Conservation (phyloP, 35 echinoderm and acorn worm genomes). For the Anneissia japonica region DNA sequence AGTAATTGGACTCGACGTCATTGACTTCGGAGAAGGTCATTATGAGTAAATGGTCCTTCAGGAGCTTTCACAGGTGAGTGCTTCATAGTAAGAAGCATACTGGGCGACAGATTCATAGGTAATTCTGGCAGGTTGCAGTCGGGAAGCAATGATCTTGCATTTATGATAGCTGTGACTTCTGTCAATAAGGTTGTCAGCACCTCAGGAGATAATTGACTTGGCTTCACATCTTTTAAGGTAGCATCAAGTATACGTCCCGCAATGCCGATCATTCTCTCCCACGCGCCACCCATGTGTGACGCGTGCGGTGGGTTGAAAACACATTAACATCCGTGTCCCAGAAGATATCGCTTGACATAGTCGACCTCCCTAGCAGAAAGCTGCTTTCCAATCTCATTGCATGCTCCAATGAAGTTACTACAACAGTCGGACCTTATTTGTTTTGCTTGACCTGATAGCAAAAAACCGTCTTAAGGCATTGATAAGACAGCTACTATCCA, state of each 20-base stretch:
- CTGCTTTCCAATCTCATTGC: slow-evolving; percentile 37
- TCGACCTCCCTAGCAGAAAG: slow-evolving; percentile 16
- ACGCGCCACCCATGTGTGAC: slow-evolving; percentile 43
- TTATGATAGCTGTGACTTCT: slow-evolving; percentile 40
- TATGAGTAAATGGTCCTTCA: slow-evolving; percentile 35
- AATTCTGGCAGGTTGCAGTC: slow-evolving; percentile 30
- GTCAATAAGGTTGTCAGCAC: slow-evolving; percentile 48
- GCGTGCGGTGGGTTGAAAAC: slow-evolving; percentile 34
- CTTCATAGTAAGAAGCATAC: slow-evolving; percentile 51
- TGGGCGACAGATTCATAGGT: slow-evolving; percentile 38
- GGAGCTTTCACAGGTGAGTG: slow-evolving; percentile 32
- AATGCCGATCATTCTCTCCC: slow-evolving; percentile 50
- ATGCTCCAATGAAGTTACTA: slow-evolving; percentile 45
- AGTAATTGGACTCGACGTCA: slow-evolving; percentile 43
- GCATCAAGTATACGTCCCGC: slow-evolving; percentile 28
- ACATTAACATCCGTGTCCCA: slow-evolving; percentile 18
- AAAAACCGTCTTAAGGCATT: slow-evolving; percentile 61
- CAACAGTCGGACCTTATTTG: slow-evolving; percentile 38
- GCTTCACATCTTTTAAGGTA: slow-evolving; percentile 33
- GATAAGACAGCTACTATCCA: slow-evolving; percentile 51
- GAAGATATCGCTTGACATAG: slow-evolving; percentile 17
- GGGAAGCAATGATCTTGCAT: slow-evolving; percentile 34
- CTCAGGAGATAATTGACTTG: slow-evolving; percentile 47
- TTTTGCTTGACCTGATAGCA: slow-evolving; percentile 6
- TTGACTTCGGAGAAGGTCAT: slow-evolving; percentile 29